phyloP scores from a whole-genome alignment of 2,797 vertebrate genomes.

The Gymnothorax reevesii region DNA sequence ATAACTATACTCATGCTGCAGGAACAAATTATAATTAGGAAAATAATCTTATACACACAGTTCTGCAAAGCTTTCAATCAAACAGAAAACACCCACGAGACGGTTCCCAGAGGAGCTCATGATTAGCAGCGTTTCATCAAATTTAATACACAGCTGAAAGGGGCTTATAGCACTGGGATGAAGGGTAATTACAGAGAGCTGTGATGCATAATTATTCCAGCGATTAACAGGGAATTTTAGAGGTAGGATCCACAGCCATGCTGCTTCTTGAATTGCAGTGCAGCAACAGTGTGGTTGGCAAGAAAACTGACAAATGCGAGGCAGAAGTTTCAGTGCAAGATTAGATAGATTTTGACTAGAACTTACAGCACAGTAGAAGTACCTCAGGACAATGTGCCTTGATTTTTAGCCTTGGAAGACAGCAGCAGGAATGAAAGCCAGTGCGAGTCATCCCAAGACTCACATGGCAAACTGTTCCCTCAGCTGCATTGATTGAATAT shows the following conservation, averaged over 20 bases:
- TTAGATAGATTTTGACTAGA: neutral
- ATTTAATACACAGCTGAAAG: neutral
- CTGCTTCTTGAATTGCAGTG: neutral
- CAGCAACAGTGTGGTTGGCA: neutral
- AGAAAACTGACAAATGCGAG: neutral
- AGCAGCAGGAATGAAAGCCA: neutral
- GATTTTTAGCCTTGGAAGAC: neutral
- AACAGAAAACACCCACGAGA: neutral
- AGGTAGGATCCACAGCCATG: neutral
- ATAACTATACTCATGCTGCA: neutral
- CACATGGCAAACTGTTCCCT: no score
- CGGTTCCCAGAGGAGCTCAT: neutral
- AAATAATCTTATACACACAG: neutral
- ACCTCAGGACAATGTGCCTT: neutral
- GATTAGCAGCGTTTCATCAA: neutral
- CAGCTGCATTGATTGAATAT: no score
- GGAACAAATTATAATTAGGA: neutral
- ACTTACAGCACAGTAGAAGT: neutral
- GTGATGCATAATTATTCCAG: neutral
- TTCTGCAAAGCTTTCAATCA: conserved; percentile 7
- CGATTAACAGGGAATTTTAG: neutral
- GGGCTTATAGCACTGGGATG: neutral
- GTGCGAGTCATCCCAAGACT: no score
- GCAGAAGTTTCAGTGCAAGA: neutral
- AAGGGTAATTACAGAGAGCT: neutral